A percentile compares a stretch with the other conserved stretches of the same genome.
Conservation (phyloP, 2,888 invertebrate genomes). For the Gymnoscelis rufifasciata region DNA sequence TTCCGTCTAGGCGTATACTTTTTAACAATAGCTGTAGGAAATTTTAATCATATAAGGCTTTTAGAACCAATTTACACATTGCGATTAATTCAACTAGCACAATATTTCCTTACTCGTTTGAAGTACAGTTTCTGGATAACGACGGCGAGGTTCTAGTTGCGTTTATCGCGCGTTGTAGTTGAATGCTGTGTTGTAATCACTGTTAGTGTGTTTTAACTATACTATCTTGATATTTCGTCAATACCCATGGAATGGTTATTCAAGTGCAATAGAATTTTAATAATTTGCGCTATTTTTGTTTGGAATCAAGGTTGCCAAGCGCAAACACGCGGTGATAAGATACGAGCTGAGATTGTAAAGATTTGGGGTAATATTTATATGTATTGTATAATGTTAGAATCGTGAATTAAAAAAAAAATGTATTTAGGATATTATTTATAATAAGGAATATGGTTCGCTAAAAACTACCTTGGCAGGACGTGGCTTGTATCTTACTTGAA, state of each 20-base stretch:
- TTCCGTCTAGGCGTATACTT: slow-evolving; percentile 6
- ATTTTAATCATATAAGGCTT: slow-evolving; percentile 11
- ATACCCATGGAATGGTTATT: slow-evolving; percentile 19
- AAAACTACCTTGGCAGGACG: neutral
- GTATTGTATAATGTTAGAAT: slow-evolving; percentile 11
- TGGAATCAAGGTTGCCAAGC: slow-evolving; percentile 11
- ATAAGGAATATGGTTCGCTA: slow-evolving; percentile 17
- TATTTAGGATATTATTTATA: slow-evolving; percentile 14
- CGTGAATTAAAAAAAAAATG: slow-evolving; percentile 3
- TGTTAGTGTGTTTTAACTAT: slow-evolving; percentile 3
- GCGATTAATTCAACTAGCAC: slow-evolving; percentile 6
- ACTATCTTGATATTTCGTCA: slow-evolving; percentile 6
- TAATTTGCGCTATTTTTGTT: slow-evolving; percentile 15
- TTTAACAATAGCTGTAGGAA: slow-evolving; percentile 3
- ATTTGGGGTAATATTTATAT: slow-evolving; percentile 18
- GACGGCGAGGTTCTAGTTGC: slow-evolving; percentile 1
- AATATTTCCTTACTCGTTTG: no score
- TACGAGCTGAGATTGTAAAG: slow-evolving; percentile 18
- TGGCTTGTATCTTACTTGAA: no score
- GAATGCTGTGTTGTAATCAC: slow-evolving; percentile 8
- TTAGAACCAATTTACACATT: slow-evolving; percentile 7
- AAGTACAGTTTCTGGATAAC: no score
- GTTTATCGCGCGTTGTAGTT: slow-evolving; percentile 9
- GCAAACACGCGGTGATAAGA: slow-evolving; percentile 21
- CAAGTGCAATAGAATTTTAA: slow-evolving; percentile 6